Base-by-base conservation (phyloP, 2,888 invertebrate genomes). In the Cecidostiba fungosa region DNA sequence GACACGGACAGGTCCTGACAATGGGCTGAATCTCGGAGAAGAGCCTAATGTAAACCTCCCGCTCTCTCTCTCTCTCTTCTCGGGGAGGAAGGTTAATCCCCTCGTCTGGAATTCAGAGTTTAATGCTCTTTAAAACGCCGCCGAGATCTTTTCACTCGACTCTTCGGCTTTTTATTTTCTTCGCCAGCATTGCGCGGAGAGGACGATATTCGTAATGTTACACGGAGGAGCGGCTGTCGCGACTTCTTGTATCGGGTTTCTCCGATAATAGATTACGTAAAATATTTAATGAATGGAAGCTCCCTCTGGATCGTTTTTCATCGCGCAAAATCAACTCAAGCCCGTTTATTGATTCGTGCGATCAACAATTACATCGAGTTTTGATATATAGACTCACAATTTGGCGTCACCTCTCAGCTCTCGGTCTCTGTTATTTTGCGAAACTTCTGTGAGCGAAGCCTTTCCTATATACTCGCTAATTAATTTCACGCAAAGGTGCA, bases 61-160 rank as follows among this genome's bases (percentile, higher is more conserved):
- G n/a, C 39, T 70, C 39, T 78, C 36, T 69, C 47, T 5, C 43
- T 72, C 72, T 29, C 54, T 50, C 23, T 1, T 66, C 26, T 50
- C 4, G 54, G 19, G 47, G 69, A 73, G 69, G 72, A 54, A 78
- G 84, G 82, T 85, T 84, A 86, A 82, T 86, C 85, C 77, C 83
- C 87, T 79, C 87, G 66, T 62, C 85, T 85, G 85, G 80, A 87
- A 79, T 83, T 85, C 83, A 82, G 77, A 81, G 87, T 87, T 87
- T 85, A 87, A 85, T 82, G 87, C 76, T 81, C 87, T 78, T 81
- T 76, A 81, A 84, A 86, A 81, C 62, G 43, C 66, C 62, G 29
- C 36, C 82, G 14, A 66, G 32, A n/a, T 29, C 14, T 50, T 43
- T 70, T 47, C 54, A 5, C 62, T 62, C 50, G 6, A 29, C 23